Conservation (phyloP, 2,113 vertebrate genomes). For the Cyprinodon brontotheroides region DNA sequence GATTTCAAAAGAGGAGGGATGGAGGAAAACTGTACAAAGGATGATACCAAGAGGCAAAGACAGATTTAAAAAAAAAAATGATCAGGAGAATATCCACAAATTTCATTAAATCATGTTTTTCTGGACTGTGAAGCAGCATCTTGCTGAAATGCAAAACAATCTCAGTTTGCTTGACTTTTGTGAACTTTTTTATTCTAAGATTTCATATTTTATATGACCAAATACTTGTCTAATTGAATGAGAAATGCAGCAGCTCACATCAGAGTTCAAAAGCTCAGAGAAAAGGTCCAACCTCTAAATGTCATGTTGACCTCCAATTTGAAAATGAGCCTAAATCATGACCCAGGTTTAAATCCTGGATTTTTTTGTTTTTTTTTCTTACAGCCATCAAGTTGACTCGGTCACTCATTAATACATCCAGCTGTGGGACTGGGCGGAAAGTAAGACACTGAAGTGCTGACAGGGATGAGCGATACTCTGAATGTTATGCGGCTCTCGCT, state of each 20-base stretch:
- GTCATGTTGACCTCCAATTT: not conserved
- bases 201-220: too few relatives aligned
- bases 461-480: conserved; percentile 36
- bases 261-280: not conserved
- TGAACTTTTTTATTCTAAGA: not conserved
- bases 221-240: not conserved
- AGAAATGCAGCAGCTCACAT: not conserved
- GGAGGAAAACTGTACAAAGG: too few relatives aligned
- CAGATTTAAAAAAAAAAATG: not conserved
- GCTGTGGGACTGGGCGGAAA: conserved; percentile 10
- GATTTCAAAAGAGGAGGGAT: too few relatives aligned
- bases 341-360: not conserved
- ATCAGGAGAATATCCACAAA: not conserved
- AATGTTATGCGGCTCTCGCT: conserved; percentile 19
- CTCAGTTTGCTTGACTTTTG: not conserved
- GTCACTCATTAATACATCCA: conserved; percentile 28
- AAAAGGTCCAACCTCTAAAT: not conserved
- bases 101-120: not conserved
- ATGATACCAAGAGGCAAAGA: too few relatives aligned
- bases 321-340: not conserved
- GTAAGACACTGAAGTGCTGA: conserved; percentile 9
- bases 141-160: not conserved
- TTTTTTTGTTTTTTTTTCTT: not conserved
- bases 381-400: not conserved
- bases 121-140: not conserved